These are phyloP conservation scores for Mythimna loreyi DNA, from an alignment of 2,888 invertebrate genomes.

Conservation along the genomic window DNA sequence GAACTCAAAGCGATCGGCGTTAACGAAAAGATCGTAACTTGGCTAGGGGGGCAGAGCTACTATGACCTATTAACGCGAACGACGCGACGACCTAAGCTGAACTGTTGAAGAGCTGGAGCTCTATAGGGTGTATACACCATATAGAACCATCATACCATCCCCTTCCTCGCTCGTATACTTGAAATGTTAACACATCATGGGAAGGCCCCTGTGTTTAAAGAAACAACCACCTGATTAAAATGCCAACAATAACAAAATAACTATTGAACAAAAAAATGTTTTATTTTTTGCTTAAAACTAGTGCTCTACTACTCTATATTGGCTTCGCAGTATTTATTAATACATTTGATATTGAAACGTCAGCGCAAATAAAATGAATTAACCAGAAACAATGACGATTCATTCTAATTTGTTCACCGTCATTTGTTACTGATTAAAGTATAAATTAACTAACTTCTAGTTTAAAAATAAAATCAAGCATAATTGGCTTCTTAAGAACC, in stretches of 20 bases:
- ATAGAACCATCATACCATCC: too few relatives aligned
- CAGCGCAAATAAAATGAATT: slow-evolving; percentile 17
- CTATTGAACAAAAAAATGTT: neutral
- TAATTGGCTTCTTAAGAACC: slow-evolving; percentile 4
- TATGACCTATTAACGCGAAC: neutral
- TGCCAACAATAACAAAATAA: slow-evolving; percentile 23
- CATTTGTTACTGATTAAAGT: slow-evolving; percentile 18
- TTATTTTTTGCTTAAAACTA: slow-evolving; percentile 8
- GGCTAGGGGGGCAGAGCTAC: too few relatives aligned
- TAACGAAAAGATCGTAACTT: too few relatives aligned
- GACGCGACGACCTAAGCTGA: too few relatives aligned
- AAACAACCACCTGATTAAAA: neutral
- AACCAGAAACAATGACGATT: slow-evolving; percentile 34
- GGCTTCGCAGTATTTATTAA: slow-evolving; percentile 9
- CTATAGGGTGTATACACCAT: neutral
- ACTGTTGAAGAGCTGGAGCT: neutral
- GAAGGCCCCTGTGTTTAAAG: too few relatives aligned
- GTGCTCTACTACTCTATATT: slow-evolving; percentile 15
- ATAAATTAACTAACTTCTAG: neutral
- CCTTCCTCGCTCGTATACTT: neutral
- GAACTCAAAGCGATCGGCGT: too few relatives aligned
- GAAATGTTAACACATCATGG: too few relatives aligned
- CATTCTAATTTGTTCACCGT: slow-evolving; percentile 2
- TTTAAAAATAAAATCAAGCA: slow-evolving; percentile 1
- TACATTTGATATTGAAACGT: slow-evolving; percentile 33